Conservation (phyloP, 2,797 vertebrate species). For the Carcharodon carcharias region DNA sequence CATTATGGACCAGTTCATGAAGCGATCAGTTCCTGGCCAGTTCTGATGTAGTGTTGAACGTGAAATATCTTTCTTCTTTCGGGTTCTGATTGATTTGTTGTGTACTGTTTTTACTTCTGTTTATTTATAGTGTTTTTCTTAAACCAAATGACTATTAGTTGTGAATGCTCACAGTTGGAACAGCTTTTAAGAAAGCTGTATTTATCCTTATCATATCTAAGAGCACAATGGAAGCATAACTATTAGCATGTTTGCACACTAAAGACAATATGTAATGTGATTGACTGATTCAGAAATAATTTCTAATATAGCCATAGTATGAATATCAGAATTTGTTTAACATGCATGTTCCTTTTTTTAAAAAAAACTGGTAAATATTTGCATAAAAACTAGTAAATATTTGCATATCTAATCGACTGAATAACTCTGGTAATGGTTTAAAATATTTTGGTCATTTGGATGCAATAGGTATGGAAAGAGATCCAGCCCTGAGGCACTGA, state of each 20-base stretch:
- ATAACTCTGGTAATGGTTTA: too few species aligned
- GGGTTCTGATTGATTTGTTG: not conserved
- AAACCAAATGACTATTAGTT: not conserved
- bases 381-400: not conserved
- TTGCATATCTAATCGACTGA: not conserved
- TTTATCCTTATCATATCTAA: not conserved
- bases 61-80: not conserved
- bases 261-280: not conserved
- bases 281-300: not conserved
- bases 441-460: constrained; percentile 39
- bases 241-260: not conserved
- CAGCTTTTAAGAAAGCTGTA: not conserved
- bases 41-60: not conserved
- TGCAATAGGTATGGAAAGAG: constrained; percentile 80
- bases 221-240: not conserved
- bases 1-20: not conserved
- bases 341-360: not conserved
- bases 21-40: not conserved
- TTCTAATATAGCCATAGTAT: not conserved
- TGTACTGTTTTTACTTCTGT: not conserved
- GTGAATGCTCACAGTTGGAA: not conserved
- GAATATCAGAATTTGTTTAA: not conserved
- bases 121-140: not conserved
- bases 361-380: not conserved
- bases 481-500: constrained; percentile 69